Evolutionary conservation across 2,113 vertebrate species (phyloP).

Genomic region (Myotis yumanensis): DNA sequence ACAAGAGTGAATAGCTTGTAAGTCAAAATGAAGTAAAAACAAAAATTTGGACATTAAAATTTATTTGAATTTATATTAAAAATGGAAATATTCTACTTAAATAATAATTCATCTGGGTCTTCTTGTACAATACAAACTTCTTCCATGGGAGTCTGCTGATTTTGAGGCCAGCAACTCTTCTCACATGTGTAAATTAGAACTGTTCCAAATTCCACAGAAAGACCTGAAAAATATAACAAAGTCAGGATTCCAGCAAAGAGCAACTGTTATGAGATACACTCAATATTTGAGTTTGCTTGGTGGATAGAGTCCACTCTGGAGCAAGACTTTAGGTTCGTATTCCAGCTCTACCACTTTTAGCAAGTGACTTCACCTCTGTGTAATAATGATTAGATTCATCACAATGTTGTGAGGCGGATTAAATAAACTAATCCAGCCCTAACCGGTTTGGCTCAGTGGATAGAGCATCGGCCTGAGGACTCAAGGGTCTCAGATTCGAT

Average conservation of each 20-base stretch:
- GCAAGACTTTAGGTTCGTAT: background rate
- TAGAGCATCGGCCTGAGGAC: too few species aligned
- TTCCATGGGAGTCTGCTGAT: slow-evolving; percentile 83
- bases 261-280: background rate
- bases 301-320: background rate
- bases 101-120: slow-evolving; percentile 90
- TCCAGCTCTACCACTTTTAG: background rate
- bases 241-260: background rate
- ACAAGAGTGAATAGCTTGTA: background rate
- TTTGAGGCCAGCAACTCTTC: slow-evolving; percentile 88
- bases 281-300: background rate
- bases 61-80: slow-evolving; percentile 57
- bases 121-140: slow-evolving; percentile 88
- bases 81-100: slow-evolving; percentile 83
- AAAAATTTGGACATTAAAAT: slow-evolving; percentile 24
- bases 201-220: slow-evolving; percentile 90
- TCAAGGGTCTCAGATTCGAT: too few species aligned
- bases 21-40: slow-evolving; percentile 40
- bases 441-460: too few species aligned
- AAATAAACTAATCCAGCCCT: background rate
- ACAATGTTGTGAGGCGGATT: background rate
- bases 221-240: slow-evolving; percentile 77
- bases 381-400: background rate
- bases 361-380: background rate
- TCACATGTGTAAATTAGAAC: slow-evolving; percentile 88